phyloP scores from a whole-genome alignment of 2,113 vertebrate species.

The Neogale vison region DNA sequence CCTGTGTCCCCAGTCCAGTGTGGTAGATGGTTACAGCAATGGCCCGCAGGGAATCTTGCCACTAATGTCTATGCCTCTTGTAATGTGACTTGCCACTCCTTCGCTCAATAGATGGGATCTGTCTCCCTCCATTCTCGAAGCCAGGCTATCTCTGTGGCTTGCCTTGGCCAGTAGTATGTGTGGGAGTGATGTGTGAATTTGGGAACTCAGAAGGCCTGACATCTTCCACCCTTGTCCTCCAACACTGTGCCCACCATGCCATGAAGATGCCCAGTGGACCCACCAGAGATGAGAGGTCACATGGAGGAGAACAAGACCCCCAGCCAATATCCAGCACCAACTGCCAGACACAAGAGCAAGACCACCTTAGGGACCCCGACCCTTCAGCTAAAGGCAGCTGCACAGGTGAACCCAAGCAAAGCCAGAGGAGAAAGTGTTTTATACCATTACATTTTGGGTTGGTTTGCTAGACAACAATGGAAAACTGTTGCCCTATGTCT shows the following conservation, averaged over 20 bases:
- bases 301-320: not conserved
- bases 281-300: not conserved
- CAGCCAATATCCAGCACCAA: not conserved
- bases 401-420: not conserved
- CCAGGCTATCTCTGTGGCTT: not conserved
- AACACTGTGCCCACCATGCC: not conserved
- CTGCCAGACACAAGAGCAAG: not conserved
- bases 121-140: not conserved
- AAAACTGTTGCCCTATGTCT: not conserved
- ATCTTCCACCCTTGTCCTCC: not conserved
- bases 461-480: not conserved
- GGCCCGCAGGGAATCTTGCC: not conserved
- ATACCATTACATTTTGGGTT: not conserved
- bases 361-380: too few species aligned
- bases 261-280: not conserved
- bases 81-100: not conserved
- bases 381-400: not conserved
- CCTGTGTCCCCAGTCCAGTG: not conserved
- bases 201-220: too few species aligned
- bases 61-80: not conserved
- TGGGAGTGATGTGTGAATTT: not conserved
- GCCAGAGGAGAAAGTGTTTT: not conserved
- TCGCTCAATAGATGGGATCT: not conserved
- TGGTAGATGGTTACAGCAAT: not conserved
- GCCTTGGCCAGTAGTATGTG: not conserved